Conservation (phyloP, 1,140 invertebrate species). For the Bombus sibiricus region DNA sequence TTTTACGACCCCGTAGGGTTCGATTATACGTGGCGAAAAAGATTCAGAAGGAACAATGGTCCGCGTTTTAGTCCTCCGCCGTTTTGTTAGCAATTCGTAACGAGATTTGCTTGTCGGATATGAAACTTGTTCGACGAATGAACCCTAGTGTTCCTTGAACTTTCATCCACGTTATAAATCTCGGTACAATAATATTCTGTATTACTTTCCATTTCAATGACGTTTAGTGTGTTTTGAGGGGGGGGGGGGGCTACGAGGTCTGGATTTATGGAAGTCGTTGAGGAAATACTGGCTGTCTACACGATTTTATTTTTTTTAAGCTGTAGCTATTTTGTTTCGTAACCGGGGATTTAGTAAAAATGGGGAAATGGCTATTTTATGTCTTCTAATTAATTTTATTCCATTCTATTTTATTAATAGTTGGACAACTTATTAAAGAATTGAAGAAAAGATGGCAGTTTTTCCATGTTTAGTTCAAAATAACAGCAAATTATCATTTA, state of each 20-base stretch:
- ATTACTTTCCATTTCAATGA: neutral
- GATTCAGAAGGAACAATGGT: constrained; percentile 7
- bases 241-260: neutral
- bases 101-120: neutral
- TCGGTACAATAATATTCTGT: neutral
- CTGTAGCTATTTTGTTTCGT: neutral
- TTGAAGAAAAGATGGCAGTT: neutral
- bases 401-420: no score
- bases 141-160: neutral
- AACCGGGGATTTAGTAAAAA: neutral
- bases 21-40: constrained; percentile 26
- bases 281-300: neutral
- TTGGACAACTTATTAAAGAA: no score
- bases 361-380: neutral
- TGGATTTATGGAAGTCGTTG: neutral
- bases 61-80: neutral
- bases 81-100: neutral
- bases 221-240: neutral
- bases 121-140: neutral
- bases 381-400: no score
- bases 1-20: constrained; percentile 19
- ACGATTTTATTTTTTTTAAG: neutral
- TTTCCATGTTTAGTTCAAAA: neutral
- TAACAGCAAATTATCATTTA: no score
- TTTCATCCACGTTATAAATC: neutral